phyloP scores from a whole-genome alignment of 2,797 vertebrate genomes.

The Serranus cabrilla region DNA sequence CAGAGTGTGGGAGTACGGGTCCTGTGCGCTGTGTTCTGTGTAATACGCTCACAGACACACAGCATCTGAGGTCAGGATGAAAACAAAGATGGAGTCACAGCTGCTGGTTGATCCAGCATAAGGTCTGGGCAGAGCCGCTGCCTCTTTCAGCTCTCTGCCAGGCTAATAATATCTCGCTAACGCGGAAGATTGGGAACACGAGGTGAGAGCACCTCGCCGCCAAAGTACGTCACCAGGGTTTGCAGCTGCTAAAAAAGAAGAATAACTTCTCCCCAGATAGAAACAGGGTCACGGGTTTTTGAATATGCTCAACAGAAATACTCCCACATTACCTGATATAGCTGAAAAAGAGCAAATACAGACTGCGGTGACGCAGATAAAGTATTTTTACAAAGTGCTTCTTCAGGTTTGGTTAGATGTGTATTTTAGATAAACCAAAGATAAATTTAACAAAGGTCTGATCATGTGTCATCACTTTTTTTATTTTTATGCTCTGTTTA shows the following conservation, averaged over 20 bases:
- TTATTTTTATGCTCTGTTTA: neutral
- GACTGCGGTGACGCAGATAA: conserved; percentile 40
- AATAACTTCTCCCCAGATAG: conserved; percentile 57
- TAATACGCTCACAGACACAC: conserved; percentile 32
- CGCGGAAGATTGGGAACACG: conserved; percentile 72
- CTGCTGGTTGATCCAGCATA: conserved; percentile 51
- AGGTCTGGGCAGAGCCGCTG: conserved; percentile 52
- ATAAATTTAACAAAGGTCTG: conserved; percentile 1
- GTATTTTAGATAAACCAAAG: conserved; percentile 8
- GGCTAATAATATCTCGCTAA: conserved; percentile 75
- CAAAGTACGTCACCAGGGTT: conserved; percentile 77
- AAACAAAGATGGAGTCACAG: conserved; percentile 67
- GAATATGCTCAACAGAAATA: conserved; percentile 26
- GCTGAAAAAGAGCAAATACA: conserved; percentile 33
- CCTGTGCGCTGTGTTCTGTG: conserved; percentile 31
- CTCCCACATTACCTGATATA: conserved; percentile 27
- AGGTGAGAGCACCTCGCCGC: conserved; percentile 73
- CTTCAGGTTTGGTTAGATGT: neutral
- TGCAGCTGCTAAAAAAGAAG: conserved; percentile 76
- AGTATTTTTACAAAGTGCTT: conserved; percentile 41
- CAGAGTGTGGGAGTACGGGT: conserved; percentile 27
- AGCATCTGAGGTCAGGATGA: conserved; percentile 43
- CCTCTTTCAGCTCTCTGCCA: conserved; percentile 50
- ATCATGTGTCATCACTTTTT: neutral
- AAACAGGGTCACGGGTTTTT: conserved; percentile 46